These are phyloP conservation scores for Aegotheles bennettii DNA, from an alignment of 2,113 vertebrate species.

Conservation along the genomic window DNA sequence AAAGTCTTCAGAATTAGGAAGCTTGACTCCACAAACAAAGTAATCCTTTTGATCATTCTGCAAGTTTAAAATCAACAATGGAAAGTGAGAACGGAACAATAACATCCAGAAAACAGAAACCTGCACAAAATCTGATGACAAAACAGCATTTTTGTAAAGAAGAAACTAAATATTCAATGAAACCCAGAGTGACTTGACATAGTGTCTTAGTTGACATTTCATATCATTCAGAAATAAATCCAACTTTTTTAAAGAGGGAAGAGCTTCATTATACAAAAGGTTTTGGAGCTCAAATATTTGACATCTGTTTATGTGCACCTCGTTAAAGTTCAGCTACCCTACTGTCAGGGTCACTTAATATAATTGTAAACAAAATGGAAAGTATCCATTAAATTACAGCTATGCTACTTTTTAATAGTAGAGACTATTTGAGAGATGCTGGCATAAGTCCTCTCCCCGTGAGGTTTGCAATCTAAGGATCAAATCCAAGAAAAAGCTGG, in stretches of 20 bases:
- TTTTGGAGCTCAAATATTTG: not conserved
- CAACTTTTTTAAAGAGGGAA: not conserved
- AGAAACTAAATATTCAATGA: not conserved
- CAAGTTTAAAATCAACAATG: slow-evolving; percentile 60
- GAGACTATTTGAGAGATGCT: not conserved
- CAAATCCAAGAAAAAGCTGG: not conserved
- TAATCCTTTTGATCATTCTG: slow-evolving; percentile 95
- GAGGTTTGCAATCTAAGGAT: not conserved
- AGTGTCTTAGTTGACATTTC: not conserved
- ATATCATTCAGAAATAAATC: not conserved
- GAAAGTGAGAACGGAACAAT: not conserved
- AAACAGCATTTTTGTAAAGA: not conserved
- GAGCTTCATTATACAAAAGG: not conserved
- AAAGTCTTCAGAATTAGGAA: slow-evolving; percentile 99
- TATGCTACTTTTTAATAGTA: not conserved
- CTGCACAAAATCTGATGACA: not conserved
- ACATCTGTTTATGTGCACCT: not conserved
- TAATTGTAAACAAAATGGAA: not conserved
- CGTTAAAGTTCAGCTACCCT: not conserved
- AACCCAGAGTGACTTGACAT: not conserved
- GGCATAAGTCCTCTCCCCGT: not conserved
- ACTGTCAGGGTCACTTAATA: not conserved
- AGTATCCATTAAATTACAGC: not conserved
- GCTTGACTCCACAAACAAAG: slow-evolving; percentile 95
- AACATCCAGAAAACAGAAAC: not conserved